Conservation (phyloP, 1,140 invertebrate genomes). For the Nasonia vitripennis region DNA sequence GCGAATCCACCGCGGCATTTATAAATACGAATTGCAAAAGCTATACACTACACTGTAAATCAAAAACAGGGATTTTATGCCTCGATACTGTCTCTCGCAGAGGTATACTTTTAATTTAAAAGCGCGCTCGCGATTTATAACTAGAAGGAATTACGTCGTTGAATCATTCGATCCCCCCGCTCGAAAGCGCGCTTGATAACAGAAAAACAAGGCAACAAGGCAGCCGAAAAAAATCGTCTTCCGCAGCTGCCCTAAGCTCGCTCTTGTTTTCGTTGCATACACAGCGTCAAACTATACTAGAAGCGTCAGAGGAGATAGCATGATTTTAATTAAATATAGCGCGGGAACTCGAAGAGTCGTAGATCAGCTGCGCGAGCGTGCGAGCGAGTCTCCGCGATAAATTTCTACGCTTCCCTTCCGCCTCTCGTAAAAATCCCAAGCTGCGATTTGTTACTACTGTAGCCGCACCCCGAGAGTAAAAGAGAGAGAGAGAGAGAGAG, state of each 20-base stretch:
- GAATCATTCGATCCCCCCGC: too few species aligned
- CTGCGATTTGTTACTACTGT: conserved; percentile 21
- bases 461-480: conserved; percentile 7
- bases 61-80: background rate
- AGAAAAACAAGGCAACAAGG: too few species aligned
- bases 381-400: conserved; percentile 7
- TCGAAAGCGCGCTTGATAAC: too few species aligned
- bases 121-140: background rate
- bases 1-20: too few species aligned
- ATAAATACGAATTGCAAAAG: background rate
- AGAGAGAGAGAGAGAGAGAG: conserved; percentile 29
- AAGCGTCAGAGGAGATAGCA: background rate
- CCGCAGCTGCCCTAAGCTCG: too few species aligned
- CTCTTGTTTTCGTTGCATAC: too few species aligned
- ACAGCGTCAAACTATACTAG: too few species aligned
- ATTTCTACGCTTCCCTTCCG: background rate
- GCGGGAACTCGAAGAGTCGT: background rate
- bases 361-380: background rate
- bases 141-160: too few species aligned
- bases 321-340: conserved; percentile 23
- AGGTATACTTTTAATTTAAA: background rate
- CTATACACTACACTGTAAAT: background rate
- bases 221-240: too few species aligned
- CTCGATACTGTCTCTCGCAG: background rate
- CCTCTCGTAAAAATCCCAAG: conserved; percentile 28